Percentiles rank a stretch among this genome's conserved stretches.
Conservation (phyloP, 2,113 vertebrate genomes). For the Cottus gobio region DNA sequence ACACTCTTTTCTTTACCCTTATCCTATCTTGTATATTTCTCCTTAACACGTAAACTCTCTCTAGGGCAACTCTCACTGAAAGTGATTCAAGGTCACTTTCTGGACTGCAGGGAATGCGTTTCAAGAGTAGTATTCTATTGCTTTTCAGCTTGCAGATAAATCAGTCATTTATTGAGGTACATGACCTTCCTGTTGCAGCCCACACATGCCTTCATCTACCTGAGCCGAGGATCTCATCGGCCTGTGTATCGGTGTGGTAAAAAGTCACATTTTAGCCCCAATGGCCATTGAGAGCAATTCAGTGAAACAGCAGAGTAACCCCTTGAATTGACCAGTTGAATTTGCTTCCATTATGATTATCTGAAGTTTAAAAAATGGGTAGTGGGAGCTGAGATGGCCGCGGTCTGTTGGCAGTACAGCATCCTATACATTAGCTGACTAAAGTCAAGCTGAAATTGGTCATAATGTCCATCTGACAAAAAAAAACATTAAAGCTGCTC, state of each 20-base stretch:
- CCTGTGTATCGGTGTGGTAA: slow-evolving; percentile 14
- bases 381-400: slow-evolving; percentile 7
- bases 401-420: background rate
- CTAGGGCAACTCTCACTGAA: background rate
- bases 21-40: too few species aligned
- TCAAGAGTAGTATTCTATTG: slow-evolving; percentile 17
- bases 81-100: slow-evolving; percentile 31
- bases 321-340: slow-evolving; percentile 24
- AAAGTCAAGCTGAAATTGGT: background rate
- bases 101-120: slow-evolving; percentile 34
- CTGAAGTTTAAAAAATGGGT: slow-evolving; percentile 36
- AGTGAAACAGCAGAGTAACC: slow-evolving; percentile 22
- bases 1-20: background rate
- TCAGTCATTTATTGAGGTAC: slow-evolving; percentile 40
- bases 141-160: slow-evolving; percentile 42
- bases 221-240: slow-evolving; percentile 35
- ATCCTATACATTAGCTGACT: background rate
- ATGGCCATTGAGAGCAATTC: slow-evolving; percentile 8
- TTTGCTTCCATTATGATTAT: slow-evolving; percentile 35
- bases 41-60: background rate
- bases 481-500: background rate
- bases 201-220: slow-evolving; percentile 41
- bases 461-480: background rate
- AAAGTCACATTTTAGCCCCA: slow-evolving; percentile 32
- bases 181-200: slow-evolving; percentile 50